Conservation (phyloP, 2,113 vertebrate species). For the Tragelaphus imberbis region DNA sequence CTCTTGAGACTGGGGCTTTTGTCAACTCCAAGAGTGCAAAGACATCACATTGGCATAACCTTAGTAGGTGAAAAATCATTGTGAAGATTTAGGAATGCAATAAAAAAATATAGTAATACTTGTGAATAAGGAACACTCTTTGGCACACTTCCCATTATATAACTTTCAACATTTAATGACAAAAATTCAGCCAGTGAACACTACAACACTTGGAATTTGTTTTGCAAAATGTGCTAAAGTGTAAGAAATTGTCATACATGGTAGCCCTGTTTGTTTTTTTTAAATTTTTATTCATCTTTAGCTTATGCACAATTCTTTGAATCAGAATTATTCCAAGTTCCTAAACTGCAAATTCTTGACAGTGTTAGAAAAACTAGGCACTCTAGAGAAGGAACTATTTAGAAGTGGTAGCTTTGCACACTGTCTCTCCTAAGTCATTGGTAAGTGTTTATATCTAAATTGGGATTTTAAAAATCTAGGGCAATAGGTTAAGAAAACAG, state of each 20-base stretch:
- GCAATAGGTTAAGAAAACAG: conserved; percentile 61
- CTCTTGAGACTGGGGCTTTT: conserved; percentile 25
- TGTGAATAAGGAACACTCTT: conserved; percentile 45
- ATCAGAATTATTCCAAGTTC: not conserved
- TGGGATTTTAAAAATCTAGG: conserved; percentile 45
- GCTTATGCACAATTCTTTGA: conserved; percentile 16
- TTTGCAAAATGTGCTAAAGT: conserved; percentile 71
- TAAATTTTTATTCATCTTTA: conserved; percentile 54
- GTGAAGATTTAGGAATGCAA: conserved; percentile 41
- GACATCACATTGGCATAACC: conserved; percentile 11
- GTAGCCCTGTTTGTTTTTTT: not conserved
- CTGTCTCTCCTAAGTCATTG: not conserved
- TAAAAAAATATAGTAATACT: conserved; percentile 12
- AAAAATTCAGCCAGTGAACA: conserved; percentile 57
- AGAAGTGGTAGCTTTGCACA: not conserved
- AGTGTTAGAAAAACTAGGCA: not conserved
- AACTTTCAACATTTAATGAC: conserved; percentile 65
- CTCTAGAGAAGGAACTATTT: not conserved
- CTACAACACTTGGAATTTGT: conserved; percentile 54
- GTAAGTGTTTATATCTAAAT: conserved; percentile 6
- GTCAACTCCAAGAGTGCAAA: conserved; percentile 23
- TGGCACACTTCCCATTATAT: conserved; percentile 43
- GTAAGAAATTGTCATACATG: conserved; percentile 58
- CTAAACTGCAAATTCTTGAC: conserved; percentile 43
- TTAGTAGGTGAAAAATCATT: conserved; percentile 20